These are phyloP conservation scores for Piaya cayana DNA, from an alignment of 2,113 vertebrate genomes.

Conservation along the genomic window DNA sequence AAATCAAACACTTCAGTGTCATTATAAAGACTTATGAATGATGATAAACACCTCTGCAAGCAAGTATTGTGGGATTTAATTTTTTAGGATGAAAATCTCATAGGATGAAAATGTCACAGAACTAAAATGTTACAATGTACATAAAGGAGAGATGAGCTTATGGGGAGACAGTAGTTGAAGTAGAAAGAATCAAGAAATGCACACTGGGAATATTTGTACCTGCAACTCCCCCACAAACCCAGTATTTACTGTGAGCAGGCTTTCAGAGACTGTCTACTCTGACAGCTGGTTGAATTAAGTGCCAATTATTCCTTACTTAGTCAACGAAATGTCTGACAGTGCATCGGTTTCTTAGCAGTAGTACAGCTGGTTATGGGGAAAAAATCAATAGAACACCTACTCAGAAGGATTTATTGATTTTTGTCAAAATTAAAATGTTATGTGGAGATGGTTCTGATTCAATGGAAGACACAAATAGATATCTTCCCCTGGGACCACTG, in stretches of 20 bases:
- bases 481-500: background rate
- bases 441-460: background rate
- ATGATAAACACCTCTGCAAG: background rate
- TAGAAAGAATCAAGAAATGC: conserved; percentile 13
- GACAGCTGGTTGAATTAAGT: conserved; percentile 42
- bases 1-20: background rate
- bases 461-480: background rate
- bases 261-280: conserved; percentile 34
- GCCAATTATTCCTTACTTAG: conserved; percentile 53
- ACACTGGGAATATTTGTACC: conserved; percentile 49
- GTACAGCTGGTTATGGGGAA: conserved; percentile 39
- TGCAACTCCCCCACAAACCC: background rate
- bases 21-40: background rate
- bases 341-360: conserved; percentile 46
- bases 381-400: conserved; percentile 55
- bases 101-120: conserved; percentile 10
- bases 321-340: conserved; percentile 20
- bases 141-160: background rate
- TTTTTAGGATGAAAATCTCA: background rate
- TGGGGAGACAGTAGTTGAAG: background rate
- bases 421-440: conserved; percentile 24
- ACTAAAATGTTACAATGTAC: background rate
- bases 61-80: background rate
- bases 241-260: conserved; percentile 39
- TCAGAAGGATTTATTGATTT: conserved; percentile 46